phyloP scores from a whole-genome alignment of 2,113 vertebrate species.

The Heterochromis multidens region DNA sequence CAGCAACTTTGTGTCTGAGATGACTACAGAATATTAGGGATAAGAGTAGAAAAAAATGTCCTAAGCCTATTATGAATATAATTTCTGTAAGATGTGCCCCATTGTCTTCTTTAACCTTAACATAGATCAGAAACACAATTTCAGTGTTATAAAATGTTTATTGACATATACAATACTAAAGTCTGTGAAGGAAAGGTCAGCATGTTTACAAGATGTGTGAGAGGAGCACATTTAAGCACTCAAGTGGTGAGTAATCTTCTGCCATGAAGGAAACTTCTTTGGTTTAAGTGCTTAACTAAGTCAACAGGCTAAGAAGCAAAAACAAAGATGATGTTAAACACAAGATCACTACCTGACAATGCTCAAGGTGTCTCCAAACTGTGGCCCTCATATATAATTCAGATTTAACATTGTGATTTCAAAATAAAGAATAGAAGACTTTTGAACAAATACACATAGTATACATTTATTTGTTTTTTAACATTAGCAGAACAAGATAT shows the following conservation, averaged over 20 bases:
- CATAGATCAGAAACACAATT: background rate
- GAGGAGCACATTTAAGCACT: slow-evolving; percentile 19
- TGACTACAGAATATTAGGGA: background rate
- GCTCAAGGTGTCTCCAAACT: background rate
- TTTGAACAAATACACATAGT: background rate
- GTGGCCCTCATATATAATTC: background rate
- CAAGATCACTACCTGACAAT: background rate
- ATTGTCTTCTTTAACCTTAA: background rate
- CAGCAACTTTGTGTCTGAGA: background rate
- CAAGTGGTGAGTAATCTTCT: slow-evolving; percentile 7
- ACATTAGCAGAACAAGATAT: background rate
- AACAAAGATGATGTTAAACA: background rate
- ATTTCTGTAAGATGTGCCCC: background rate
- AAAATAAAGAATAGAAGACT: background rate
- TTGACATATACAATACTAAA: slow-evolving; percentile 46
- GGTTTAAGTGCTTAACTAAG: slow-evolving; percentile 29
- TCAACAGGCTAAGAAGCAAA: background rate
- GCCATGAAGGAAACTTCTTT: slow-evolving; percentile 43
- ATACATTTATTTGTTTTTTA: background rate
- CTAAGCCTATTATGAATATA: too few relatives aligned
- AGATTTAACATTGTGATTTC: background rate
- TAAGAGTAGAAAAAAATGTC: background rate
- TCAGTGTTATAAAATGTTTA: slow-evolving; percentile 54
- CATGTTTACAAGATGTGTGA: slow-evolving; percentile 11
- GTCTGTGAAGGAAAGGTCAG: slow-evolving; percentile 11